Evolutionary conservation across 2,797 vertebrate genomes (phyloP), one percentile per base, ranked within the genome.

Genomic region (Ispidina picta): DNA sequence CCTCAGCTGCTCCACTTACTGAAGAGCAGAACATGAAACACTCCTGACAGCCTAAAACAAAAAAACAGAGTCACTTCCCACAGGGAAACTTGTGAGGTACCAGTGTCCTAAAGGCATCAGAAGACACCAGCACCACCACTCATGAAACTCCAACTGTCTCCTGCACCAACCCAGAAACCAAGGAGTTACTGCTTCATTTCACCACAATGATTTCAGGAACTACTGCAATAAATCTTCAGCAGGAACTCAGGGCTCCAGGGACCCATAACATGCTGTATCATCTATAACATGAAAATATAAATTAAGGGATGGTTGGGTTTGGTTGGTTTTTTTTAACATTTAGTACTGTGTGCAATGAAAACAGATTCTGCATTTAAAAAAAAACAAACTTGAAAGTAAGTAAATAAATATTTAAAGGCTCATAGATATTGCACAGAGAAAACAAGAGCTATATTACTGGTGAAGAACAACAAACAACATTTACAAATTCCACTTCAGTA

Each of bases 241-340:
- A 83, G 73, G 93, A 86, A 87, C 39, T 72, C 70, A 77, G 62
- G 60, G 15, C 83, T 89, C 83, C 22, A 39, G 72, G 31, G 87
- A 80, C 52, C 54, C 52, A 5, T 77, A 92, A 82, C 12, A 58
- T 8, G 23, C 68, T 52, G 77, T 18, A 17, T 43, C 75, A 93
- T 49, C 78, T 83, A 29, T n/a, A 92, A 89, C 37, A 75, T 14
- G 29, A 88, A 93, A 90, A 96, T 22, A 39, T 66, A 80, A 83
- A 79, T 82, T 72, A 82, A 89, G 31, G 29, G 46, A 89, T 62
- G 12, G 51, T 41, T 86, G 35, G 0, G 46, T 48, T 48, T 48
- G 21, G 21, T 48, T 48, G 12, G 44, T 23, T 23, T 48, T 51
- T 51, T 90, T 93, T 86, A 58, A 87, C 60, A 58, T 79, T 76